A percentile compares a stretch with the other conserved stretches of the same genome.
Conservation (phyloP, 2,113 vertebrate genomes). For the Crypturellus undulatus region DNA sequence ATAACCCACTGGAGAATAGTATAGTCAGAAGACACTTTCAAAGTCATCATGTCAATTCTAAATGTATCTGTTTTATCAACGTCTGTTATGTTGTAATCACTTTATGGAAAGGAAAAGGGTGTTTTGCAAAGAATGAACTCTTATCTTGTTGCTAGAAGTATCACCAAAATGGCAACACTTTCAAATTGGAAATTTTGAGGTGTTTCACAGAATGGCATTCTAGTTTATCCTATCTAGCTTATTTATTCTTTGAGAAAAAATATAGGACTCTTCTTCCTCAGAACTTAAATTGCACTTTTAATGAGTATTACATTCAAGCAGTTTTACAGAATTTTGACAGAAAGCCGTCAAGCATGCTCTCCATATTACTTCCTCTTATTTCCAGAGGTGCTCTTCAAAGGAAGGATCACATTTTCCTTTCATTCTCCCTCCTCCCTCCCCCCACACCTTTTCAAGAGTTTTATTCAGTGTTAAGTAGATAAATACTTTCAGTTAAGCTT, state of each 20-base stretch:
- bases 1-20: background rate
- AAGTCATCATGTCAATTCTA: too few relatives aligned
- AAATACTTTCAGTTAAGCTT: background rate
- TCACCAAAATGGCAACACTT: background rate
- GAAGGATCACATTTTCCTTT: background rate
- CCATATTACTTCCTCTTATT: background rate
- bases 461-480: background rate
- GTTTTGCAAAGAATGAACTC: background rate
- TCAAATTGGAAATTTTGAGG: background rate
- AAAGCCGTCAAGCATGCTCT: background rate
- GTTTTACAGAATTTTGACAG: background rate
- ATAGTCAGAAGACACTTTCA: background rate
- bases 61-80: too few relatives aligned
- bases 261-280: background rate
- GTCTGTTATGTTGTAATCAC: background rate
- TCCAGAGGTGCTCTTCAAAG: background rate
- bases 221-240: background rate
- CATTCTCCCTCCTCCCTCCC: fast-evolving
- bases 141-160: background rate
- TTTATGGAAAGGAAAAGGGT: background rate
- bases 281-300: background rate
- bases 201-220: background rate
- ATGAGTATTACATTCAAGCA: background rate
- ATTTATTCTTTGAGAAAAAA: background rate
- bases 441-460: background rate